These are phyloP conservation scores for Drosophila ezoana DNA, from an alignment of 2,888 invertebrate species.

Conservation along the genomic window DNA sequence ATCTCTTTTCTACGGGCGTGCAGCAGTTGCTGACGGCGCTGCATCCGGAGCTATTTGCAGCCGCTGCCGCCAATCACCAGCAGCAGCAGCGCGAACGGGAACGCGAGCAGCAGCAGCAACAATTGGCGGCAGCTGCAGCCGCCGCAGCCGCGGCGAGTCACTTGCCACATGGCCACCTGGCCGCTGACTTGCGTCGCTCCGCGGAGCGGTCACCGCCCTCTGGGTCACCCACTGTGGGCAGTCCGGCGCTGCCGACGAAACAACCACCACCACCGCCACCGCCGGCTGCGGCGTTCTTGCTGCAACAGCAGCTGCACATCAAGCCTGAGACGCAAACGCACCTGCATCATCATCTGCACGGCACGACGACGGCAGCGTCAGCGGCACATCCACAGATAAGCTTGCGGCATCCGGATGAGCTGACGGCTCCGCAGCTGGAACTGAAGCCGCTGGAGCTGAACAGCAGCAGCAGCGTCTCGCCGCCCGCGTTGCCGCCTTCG, in stretches of 20 bases:
- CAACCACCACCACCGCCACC: constrained; percentile 55
- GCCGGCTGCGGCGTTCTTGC: constrained; percentile 79
- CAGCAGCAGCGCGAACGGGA: constrained; percentile 85
- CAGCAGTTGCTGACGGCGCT: constrained; percentile 91
- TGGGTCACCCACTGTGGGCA: constrained; percentile 68
- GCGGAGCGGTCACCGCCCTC: constrained; percentile 76
- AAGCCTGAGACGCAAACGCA: constrained; percentile 83
- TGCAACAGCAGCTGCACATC: constrained; percentile 82
- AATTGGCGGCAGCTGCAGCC: constrained; percentile 56
- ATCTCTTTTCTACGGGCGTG: constrained; percentile 90
- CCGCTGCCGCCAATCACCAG: constrained; percentile 84
- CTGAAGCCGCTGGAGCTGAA: constrained; percentile 71
- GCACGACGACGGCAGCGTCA: constrained; percentile 39
- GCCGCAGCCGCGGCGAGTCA: constrained; percentile 54
- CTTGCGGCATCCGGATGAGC: constrained; percentile 76
- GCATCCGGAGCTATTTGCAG: constrained; percentile 88
- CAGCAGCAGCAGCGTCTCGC: constrained; percentile 50
- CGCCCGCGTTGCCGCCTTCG: constrained; percentile 58
- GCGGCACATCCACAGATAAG: constrained; percentile 68
- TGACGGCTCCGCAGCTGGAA: constrained; percentile 78
- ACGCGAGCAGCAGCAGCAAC: constrained; percentile 68
- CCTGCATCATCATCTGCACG: constrained; percentile 75
- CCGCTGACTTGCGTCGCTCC: constrained; percentile 71
- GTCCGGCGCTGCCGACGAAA: constrained; percentile 67
- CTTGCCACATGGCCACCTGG: constrained; percentile 64